These are phyloP conservation scores for Papilio polytes DNA, from an alignment of 1,140 invertebrate species.

Conservation along the genomic window DNA sequence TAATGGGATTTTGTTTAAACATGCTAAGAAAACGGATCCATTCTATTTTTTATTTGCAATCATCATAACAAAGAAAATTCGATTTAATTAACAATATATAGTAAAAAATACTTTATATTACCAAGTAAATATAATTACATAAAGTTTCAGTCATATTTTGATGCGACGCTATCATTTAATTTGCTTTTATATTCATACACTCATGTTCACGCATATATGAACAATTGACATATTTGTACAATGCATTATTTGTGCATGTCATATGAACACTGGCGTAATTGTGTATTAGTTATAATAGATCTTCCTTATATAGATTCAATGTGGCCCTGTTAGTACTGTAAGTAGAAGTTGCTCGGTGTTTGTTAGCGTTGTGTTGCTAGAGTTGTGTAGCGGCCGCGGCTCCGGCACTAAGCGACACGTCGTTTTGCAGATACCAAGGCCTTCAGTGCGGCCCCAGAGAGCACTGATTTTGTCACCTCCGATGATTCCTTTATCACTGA, in stretches of 20 bases:
- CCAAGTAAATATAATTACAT: neutral
- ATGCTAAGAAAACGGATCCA: neutral
- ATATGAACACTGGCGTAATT: slow-evolving; percentile 76
- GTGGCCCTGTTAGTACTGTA: slow-evolving; percentile 50
- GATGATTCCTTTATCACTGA: slow-evolving; percentile 65
- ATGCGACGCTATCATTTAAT: slow-evolving; percentile 15
- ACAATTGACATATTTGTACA: slow-evolving; percentile 21
- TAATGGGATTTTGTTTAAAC: slow-evolving; percentile 10
- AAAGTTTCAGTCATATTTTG: neutral
- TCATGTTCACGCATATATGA: neutral
- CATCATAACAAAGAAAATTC: slow-evolving; percentile 4
- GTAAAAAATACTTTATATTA: neutral
- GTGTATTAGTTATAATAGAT: slow-evolving; percentile 63
- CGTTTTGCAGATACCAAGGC: slow-evolving; percentile 72
- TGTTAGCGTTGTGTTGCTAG: slow-evolving; percentile 42
- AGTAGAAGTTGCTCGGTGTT: slow-evolving; percentile 53
- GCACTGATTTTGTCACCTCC: slow-evolving; percentile 59
- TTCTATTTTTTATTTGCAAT: slow-evolving; percentile 31
- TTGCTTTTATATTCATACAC: slow-evolving; percentile 25
- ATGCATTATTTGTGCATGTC: slow-evolving; percentile 56
- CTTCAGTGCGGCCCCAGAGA: slow-evolving; percentile 64
- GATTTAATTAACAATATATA: neutral
- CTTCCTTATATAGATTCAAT: slow-evolving; percentile 48
- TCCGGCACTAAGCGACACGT: slow-evolving; percentile 58
- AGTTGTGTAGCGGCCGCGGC: slow-evolving; percentile 47